Evolutionary conservation across 1,140 invertebrate genomes (phyloP).

Genomic region (Hyles euphorbiae): DNA sequence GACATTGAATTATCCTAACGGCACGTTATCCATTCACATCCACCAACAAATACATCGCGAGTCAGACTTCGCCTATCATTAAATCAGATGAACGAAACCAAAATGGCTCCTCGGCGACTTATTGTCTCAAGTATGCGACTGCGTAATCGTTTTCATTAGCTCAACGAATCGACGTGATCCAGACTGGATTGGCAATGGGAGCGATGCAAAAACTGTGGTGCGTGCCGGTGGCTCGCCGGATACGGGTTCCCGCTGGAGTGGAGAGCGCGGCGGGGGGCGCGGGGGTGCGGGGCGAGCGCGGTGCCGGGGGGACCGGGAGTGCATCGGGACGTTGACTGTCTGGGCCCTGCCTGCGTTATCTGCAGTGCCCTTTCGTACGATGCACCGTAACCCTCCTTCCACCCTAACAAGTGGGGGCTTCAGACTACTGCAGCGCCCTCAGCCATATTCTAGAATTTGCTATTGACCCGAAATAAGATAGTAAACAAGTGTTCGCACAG

Average conservation of each 20-base stretch:
- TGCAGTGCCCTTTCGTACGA: constrained; percentile 73
- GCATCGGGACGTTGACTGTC: constrained; percentile 72
- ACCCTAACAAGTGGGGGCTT: constrained; percentile 47
- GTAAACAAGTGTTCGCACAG: constrained; percentile 30
- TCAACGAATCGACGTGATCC: constrained; percentile 52
- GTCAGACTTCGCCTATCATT: constrained; percentile 5
- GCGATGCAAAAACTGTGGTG: constrained; percentile 59
- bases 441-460: constrained; percentile 50
- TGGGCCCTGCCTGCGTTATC: constrained; percentile 67
- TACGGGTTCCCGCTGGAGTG: constrained; percentile 65
- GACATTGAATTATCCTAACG: too few relatives aligned
- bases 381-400: constrained; percentile 67
- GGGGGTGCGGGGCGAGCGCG: constrained; percentile 24
- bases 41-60: background rate
- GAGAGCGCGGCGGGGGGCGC: constrained; percentile 11
- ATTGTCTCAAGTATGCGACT: constrained; percentile 56
- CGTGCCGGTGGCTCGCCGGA: constrained; percentile 41
- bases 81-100: constrained; percentile 5
- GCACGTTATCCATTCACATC: too few relatives aligned
- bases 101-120: constrained; percentile 20
- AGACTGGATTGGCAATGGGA: constrained; percentile 30
- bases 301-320: constrained; percentile 39
- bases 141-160: constrained; percentile 65
- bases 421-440: constrained; percentile 60
- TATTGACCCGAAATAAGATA: constrained; percentile 59